Evolutionary conservation across 2,888 invertebrate species (phyloP).

Genomic region (Drosophila seclusa): DNA sequence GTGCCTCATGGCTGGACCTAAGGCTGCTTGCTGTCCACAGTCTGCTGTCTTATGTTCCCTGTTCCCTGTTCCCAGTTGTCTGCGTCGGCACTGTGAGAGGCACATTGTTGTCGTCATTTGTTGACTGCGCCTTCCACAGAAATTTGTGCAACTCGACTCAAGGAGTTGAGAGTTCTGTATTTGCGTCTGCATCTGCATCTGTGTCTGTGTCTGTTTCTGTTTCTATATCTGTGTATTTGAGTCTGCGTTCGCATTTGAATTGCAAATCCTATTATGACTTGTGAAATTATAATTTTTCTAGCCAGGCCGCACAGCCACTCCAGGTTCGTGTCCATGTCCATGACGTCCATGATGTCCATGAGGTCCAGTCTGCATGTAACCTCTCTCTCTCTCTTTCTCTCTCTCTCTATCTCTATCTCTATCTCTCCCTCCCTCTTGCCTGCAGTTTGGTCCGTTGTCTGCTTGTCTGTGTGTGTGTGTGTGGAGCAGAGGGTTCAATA

Average conservation of each 20-base stretch:
- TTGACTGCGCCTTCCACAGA: constrained; percentile 76
- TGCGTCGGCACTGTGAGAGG: constrained; percentile 39
- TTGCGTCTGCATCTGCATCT: constrained; percentile 38
- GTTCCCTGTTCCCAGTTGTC: constrained; percentile 17
- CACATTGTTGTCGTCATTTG: constrained; percentile 77
- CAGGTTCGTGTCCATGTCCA: constrained; percentile 59
- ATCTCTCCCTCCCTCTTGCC: constrained; percentile 2
- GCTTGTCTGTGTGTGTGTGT: constrained; percentile 49
- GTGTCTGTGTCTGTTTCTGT: constrained; percentile 7
- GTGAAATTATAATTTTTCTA: constrained; percentile 82
- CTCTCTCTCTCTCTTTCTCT: not conserved
- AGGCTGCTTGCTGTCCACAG: constrained; percentile 30
- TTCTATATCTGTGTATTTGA: constrained; percentile 45
- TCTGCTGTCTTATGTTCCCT: constrained; percentile 7
- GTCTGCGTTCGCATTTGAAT: constrained; percentile 78
- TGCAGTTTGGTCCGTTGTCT: constrained; percentile 8
- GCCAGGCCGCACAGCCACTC: constrained; percentile 68
- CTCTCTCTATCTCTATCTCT: not conserved
- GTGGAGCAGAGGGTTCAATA: constrained; percentile 80
- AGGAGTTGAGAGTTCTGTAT: constrained; percentile 60
- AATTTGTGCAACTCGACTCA: constrained; percentile 67
- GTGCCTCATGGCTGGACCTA: constrained; percentile 30
- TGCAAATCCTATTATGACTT: constrained; percentile 82
- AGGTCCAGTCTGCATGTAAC: constrained; percentile 46
- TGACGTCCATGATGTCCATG: constrained; percentile 47